These are phyloP conservation scores for Zonitis immaculata DNA, from an alignment of 2,888 invertebrate genomes.

Conservation along the genomic window DNA sequence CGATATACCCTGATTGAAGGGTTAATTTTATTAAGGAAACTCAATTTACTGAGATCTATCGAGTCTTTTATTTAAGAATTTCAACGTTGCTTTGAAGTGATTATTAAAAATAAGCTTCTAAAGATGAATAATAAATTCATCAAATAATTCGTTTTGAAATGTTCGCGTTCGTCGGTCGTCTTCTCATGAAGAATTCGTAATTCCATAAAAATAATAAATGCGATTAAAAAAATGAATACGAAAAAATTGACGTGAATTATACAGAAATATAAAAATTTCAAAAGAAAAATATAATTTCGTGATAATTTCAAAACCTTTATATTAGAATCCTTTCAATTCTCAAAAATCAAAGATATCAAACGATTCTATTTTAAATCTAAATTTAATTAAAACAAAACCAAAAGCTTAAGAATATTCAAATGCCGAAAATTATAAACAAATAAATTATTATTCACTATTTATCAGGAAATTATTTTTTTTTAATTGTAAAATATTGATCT, in stretches of 20 bases:
- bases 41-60: slow-evolving; percentile 28
- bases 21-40: slow-evolving; percentile 30
- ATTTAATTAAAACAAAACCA: background rate
- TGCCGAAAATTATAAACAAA: too few species aligned
- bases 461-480: too few species aligned
- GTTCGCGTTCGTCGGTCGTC: too few species aligned
- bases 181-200: background rate
- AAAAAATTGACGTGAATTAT: background rate
- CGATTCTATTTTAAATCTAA: background rate
- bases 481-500: slow-evolving; percentile 17
- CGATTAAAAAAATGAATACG: slow-evolving; percentile 16
- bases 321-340: background rate
- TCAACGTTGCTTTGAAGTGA: slow-evolving; percentile 22
- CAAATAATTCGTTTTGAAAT: slow-evolving; percentile 12
- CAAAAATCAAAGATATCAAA: background rate
- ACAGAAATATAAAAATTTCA: background rate
- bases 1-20: slow-evolving; percentile 28
- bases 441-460: too few species aligned
- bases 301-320: background rate
- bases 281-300: background rate
- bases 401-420: too few species aligned
- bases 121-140: slow-evolving; percentile 20
- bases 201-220: slow-evolving; percentile 10
- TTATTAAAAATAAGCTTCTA: slow-evolving; percentile 23
- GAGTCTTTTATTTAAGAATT: slow-evolving; percentile 25